A percentile compares a stretch with the other conserved stretches of the same genome.
Evolutionary conservation across 2,113 vertebrate genomes (phyloP).

Genomic region (Poeciliopsis prolifica): DNA sequence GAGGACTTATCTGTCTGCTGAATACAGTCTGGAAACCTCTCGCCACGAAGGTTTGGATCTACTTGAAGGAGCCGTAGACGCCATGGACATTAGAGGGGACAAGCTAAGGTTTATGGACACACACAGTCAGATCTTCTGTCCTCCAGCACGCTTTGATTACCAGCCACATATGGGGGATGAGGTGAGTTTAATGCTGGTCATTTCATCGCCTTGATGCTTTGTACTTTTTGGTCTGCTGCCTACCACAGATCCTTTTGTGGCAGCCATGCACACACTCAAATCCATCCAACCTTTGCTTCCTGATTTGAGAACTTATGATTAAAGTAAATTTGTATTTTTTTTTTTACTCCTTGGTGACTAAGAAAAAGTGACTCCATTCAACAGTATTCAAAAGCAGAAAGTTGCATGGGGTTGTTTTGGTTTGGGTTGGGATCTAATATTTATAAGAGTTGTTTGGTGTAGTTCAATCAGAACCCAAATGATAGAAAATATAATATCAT

Average conservation of each 20-base stretch:
- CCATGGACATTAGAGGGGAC: constrained; percentile 93
- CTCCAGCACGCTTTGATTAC: constrained; percentile 96
- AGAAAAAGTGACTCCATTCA: too few relatives aligned
- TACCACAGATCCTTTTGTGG: too few relatives aligned
- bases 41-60: constrained; percentile 95
- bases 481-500: background rate
- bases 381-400: too few relatives aligned
- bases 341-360: too few relatives aligned
- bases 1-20: constrained; percentile 95
- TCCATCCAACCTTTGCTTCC: too few relatives aligned
- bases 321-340: too few relatives aligned
- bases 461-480: background rate
- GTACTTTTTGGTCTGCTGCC: background rate
- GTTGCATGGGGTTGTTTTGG: too few relatives aligned
- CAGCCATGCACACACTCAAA: too few relatives aligned
- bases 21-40: constrained; percentile 97
- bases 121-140: constrained; percentile 96
- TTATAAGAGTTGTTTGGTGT: too few relatives aligned
- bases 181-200: constrained; percentile 74
- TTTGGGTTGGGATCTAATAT: too few relatives aligned
- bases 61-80: constrained; percentile 93
- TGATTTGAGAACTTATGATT: too few relatives aligned
- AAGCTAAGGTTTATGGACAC: constrained; percentile 97
- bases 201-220: background rate
- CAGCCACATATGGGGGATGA: constrained; percentile 98